A percentile compares a stretch with the other conserved stretches of the same genome.
Conservation (phyloP, 2,888 invertebrate species). For the Nineta flava region DNA sequence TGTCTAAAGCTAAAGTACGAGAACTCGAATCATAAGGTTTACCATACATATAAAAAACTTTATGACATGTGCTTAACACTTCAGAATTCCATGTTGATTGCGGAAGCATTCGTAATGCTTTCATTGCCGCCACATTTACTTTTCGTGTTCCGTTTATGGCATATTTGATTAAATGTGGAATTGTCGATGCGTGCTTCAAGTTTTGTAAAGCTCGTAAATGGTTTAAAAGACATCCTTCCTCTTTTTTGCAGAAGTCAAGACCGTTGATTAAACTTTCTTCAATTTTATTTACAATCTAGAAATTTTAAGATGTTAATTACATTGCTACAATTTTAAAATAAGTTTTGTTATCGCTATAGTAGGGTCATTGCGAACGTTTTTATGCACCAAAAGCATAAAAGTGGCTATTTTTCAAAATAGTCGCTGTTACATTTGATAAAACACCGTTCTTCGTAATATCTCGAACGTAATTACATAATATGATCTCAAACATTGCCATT, state of each 20-base stretch:
- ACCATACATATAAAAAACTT: constrained; percentile 41
- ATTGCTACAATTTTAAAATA: too few relatives aligned
- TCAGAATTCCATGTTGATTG: constrained; percentile 22
- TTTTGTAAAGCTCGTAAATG: constrained; percentile 56
- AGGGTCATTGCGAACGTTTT: too few relatives aligned
- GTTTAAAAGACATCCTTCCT: constrained; percentile 38
- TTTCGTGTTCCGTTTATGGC: constrained; percentile 33
- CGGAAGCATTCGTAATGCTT: constrained; percentile 41
- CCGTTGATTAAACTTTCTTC: constrained; percentile 24
- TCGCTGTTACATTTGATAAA: too few relatives aligned
- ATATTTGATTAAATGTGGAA: constrained; percentile 40
- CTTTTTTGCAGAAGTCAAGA: constrained; percentile 21
- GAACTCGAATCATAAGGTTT: constrained; percentile 50
- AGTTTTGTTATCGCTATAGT: too few relatives aligned
- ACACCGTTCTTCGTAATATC: too few relatives aligned
- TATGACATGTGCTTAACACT: constrained; percentile 32
- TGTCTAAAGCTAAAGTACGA: constrained; percentile 51
- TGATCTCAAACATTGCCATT: too few relatives aligned
- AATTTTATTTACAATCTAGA: constrained; percentile 24
- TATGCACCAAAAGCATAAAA: too few relatives aligned
- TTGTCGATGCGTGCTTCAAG: constrained; percentile 39
- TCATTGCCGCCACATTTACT: constrained; percentile 48
- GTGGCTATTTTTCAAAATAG: too few relatives aligned
- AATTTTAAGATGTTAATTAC: constrained; percentile 11
- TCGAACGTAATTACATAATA: too few relatives aligned